Evolutionary conservation across 1,140 invertebrate genomes (phyloP).

Genomic region (Drosophila lowei): DNA sequence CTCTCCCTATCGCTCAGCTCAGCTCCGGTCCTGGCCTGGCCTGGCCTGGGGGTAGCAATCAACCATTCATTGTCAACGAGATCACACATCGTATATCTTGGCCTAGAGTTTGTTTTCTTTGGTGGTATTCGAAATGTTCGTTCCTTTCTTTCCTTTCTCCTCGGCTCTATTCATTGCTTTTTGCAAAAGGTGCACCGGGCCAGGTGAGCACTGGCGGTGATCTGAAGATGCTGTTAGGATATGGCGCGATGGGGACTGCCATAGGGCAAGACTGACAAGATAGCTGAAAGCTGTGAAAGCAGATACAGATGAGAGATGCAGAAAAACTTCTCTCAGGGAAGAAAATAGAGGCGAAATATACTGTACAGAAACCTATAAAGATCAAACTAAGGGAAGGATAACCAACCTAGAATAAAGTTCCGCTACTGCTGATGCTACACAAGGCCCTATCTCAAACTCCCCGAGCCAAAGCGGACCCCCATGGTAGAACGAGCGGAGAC

Average conservation of each 20-base stretch:
- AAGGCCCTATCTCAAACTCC: too few relatives aligned
- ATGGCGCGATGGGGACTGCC: background rate
- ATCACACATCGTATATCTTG: conserved; percentile 82
- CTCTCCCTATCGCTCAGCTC: background rate
- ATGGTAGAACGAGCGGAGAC: too few relatives aligned
- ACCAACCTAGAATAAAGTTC: too few relatives aligned
- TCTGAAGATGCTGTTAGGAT: conserved; percentile 23
- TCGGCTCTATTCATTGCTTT: conserved; percentile 39
- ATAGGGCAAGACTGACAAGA: background rate
- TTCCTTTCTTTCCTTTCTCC: conserved; percentile 12
- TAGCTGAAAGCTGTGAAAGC: conserved; percentile 33
- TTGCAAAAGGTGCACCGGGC: conserved; percentile 73
- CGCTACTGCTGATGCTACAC: too few relatives aligned
- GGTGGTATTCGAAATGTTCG: conserved; percentile 46
- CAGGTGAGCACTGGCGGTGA: conserved; percentile 32
- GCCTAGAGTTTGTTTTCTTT: conserved; percentile 69
- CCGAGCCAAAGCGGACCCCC: too few relatives aligned
- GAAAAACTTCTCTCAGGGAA: too few relatives aligned
- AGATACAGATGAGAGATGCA: too few relatives aligned
- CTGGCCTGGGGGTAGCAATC: conserved; percentile 55
- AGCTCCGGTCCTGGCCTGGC: conserved; percentile 21
- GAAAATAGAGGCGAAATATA: too few relatives aligned
- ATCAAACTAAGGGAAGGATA: too few relatives aligned
- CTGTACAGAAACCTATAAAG: too few relatives aligned
- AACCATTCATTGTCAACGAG: conserved; percentile 82